A percentile compares a stretch with the other conserved stretches of the same genome.
Evolutionary conservation across 2,797 vertebrate species (phyloP).

Genomic region (Gambelia wislizenii): DNA sequence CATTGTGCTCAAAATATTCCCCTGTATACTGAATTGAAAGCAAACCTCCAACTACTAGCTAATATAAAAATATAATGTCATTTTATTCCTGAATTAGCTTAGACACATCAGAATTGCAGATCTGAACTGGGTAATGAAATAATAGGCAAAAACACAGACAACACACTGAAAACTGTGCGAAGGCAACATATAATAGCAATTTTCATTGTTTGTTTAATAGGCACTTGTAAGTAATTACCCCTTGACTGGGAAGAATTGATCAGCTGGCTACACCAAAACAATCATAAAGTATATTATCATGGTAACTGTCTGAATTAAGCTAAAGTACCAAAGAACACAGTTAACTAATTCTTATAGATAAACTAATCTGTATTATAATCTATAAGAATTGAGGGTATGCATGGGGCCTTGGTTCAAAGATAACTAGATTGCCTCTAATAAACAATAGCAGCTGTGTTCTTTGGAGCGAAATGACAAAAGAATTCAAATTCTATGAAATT

Average conservation of each 20-base stretch:
- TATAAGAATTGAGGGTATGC: slow-evolving; percentile 64
- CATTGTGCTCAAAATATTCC: slow-evolving; percentile 37
- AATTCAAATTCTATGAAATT: slow-evolving; percentile 12
- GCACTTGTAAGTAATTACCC: slow-evolving; percentile 73
- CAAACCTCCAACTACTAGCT: slow-evolving; percentile 56
- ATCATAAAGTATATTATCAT: slow-evolving; percentile 71
- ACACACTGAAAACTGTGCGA: slow-evolving; percentile 37
- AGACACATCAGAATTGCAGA: slow-evolving; percentile 57
- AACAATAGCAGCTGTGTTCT: slow-evolving; percentile 51
- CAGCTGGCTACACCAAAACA: slow-evolving; percentile 63
- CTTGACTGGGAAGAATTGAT: slow-evolving; percentile 72
- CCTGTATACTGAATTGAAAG: slow-evolving; percentile 64
- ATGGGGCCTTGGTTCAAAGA: slow-evolving; percentile 58
- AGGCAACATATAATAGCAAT: slow-evolving; percentile 62
- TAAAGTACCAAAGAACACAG: slow-evolving; percentile 65
- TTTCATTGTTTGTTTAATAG: slow-evolving; percentile 71
- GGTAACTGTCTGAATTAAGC: slow-evolving; percentile 69
- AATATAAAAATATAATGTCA: slow-evolving; percentile 74
- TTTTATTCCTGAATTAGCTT: slow-evolving; percentile 65
- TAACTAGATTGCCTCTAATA: slow-evolving; percentile 71
- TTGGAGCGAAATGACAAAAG: slow-evolving; percentile 23
- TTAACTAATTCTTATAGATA: slow-evolving; percentile 60
- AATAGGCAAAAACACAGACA: slow-evolving; percentile 14
- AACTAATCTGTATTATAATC: slow-evolving; percentile 71
- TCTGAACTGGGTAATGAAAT: slow-evolving; percentile 51